A percentile compares a stretch with the other conserved stretches of the same genome.
Evolutionary conservation across 2,113 vertebrate species (phyloP).

Genomic region (Actenoides lindsayi): DNA sequence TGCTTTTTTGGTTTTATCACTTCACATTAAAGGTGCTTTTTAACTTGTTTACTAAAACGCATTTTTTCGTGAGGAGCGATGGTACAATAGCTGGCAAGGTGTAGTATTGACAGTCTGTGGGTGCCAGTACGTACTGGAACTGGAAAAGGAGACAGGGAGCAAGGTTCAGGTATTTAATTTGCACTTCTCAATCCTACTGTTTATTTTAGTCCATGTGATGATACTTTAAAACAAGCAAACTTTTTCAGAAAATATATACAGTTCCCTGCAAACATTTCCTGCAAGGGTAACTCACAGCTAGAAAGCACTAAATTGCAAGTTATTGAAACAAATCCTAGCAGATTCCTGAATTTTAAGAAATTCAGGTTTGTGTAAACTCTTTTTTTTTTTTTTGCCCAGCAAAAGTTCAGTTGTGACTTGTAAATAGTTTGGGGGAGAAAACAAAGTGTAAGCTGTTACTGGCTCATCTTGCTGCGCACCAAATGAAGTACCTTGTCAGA

Average conservation of each 20-base stretch:
- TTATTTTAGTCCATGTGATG: background rate
- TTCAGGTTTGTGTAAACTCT: background rate
- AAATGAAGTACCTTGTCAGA: background rate
- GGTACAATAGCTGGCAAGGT: background rate
- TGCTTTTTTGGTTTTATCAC: background rate
- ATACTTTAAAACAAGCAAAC: background rate
- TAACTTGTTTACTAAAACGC: background rate
- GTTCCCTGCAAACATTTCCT: background rate
- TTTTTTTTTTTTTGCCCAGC: background rate
- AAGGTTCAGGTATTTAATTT: background rate
- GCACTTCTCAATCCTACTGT: fast-evolving
- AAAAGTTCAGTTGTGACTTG: background rate
- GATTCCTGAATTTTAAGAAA: background rate
- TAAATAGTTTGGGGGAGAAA: background rate
- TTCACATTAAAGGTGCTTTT: background rate
- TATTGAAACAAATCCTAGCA: background rate
- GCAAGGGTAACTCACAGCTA: background rate
- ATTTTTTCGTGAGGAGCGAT: background rate
- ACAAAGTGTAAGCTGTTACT: background rate
- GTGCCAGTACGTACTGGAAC: background rate
- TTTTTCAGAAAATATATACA: background rate
- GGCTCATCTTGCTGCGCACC: background rate
- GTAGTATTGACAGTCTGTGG: background rate
- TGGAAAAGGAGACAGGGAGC: background rate
- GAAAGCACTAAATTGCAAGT: background rate